phyloP scores from a whole-genome alignment of 1,140 invertebrate species.

The Drosophila pandora region DNA sequence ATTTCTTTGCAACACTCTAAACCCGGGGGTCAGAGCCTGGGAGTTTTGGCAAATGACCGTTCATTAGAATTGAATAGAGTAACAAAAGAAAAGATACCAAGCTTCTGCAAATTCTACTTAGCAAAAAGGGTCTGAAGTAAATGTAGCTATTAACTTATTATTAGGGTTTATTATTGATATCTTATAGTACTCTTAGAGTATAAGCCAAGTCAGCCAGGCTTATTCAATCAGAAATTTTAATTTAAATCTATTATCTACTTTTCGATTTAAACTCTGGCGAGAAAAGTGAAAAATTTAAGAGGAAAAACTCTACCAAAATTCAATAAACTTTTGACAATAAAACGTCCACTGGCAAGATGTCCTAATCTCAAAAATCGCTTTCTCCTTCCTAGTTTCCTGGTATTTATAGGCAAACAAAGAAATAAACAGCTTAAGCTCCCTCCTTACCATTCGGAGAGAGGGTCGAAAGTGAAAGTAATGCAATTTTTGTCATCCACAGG shows the following conservation, averaged over 20 bases:
- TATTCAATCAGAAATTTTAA: too few species aligned
- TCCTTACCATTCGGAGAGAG: not conserved
- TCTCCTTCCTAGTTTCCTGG: constrained; percentile 32
- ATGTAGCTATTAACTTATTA: constrained; percentile 25
- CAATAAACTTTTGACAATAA: constrained; percentile 10
- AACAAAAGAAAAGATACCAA: constrained; percentile 4
- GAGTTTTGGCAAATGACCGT: constrained; percentile 69
- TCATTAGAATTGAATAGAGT: constrained; percentile 52
- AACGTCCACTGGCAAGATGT: not conserved
- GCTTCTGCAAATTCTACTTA: constrained; percentile 3
- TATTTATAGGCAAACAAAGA: constrained; percentile 64
- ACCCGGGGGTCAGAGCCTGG: constrained; percentile 45
- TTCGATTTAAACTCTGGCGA: too few species aligned
- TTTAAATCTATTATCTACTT: too few species aligned
- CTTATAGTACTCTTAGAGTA: not conserved
- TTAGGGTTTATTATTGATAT: constrained; percentile 26
- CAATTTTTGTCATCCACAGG: constrained; percentile 69
- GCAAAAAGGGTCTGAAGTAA: constrained; percentile 8
- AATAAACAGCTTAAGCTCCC: constrained; percentile 60
- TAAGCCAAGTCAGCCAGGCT: too few species aligned
- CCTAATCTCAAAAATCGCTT: constrained; percentile 36
- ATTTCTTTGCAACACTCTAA: constrained; percentile 80
- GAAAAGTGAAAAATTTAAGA: too few species aligned
- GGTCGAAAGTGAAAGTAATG: constrained; percentile 72
- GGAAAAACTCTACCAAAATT: not conserved